phyloP scores from a whole-genome alignment of 30 jellyfish, hydroid and myxozoan species.

The Aurelia aurita region DNA sequence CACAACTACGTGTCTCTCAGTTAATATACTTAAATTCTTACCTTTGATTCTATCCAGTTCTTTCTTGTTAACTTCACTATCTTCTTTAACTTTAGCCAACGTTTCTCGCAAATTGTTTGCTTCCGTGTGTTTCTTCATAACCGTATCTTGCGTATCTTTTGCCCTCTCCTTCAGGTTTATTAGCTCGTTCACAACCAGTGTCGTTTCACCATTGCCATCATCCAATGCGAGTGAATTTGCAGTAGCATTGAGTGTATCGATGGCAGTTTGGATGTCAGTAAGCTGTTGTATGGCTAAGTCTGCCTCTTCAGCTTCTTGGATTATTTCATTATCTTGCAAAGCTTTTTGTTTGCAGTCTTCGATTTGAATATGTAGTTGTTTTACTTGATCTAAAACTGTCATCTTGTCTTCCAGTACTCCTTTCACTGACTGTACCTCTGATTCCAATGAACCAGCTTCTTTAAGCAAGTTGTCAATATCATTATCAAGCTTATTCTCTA shows the following conservation, averaged over 20 bases:
- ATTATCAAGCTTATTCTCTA: not conserved
- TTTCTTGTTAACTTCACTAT: not conserved
- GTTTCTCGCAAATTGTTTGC: not conserved
- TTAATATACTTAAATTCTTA: not conserved
- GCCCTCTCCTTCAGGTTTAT: not conserved
- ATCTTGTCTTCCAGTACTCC: not conserved
- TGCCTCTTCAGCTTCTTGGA: not conserved
- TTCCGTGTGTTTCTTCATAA: not conserved
- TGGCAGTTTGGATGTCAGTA: not conserved
- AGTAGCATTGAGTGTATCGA: not conserved
- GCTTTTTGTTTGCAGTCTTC: no score
- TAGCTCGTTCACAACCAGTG: not conserved
- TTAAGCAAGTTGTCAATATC: not conserved
- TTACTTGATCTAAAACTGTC: no score
- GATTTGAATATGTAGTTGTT: no score
- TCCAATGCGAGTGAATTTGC: not conserved
- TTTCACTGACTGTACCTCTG: no score
- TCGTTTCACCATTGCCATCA: not conserved
- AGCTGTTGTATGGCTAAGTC: not conserved
- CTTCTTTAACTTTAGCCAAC: slow-evolving; percentile 8
- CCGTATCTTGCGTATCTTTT: not conserved
- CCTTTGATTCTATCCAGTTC: not conserved
- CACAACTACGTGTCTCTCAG: not conserved
- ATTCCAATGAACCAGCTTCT: not conserved
- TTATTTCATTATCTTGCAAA: no score